Evolutionary conservation across 2,797 vertebrate genomes (phyloP).

Genomic region (Pseudomugil tenellus): DNA sequence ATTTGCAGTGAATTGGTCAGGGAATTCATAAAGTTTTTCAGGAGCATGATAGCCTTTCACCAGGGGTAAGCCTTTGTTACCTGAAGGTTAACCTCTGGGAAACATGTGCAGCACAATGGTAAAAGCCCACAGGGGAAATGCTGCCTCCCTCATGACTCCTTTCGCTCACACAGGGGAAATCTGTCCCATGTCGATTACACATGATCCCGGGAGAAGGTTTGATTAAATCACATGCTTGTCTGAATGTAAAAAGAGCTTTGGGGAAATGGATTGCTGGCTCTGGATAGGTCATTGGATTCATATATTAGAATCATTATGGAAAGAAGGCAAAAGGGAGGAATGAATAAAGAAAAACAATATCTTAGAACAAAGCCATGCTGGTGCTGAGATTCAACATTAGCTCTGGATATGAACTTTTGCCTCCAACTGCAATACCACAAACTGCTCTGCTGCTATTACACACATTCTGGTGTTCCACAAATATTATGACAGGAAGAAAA

Average conservation of each 20-base stretch:
- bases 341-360: slow-evolving; percentile 28
- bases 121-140: slow-evolving; percentile 31
- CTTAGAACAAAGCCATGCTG: slow-evolving; percentile 10
- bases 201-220: slow-evolving; percentile 51
- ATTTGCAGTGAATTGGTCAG: slow-evolving; percentile 9
- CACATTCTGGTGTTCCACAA: slow-evolving; percentile 61
- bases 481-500: slow-evolving; percentile 83
- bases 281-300: slow-evolving; percentile 41
- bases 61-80: slow-evolving; percentile 19
- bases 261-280: slow-evolving; percentile 44
- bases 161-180: slow-evolving; percentile 53
- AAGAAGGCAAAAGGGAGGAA: slow-evolving; percentile 36
- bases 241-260: slow-evolving; percentile 70
- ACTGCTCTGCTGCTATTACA: slow-evolving; percentile 67
- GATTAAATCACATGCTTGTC: slow-evolving; percentile 75
- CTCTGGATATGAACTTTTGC: slow-evolving; percentile 48
- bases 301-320: slow-evolving; percentile 52
- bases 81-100: slow-evolving; percentile 37
- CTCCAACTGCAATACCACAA: slow-evolving; percentile 54
- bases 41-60: slow-evolving; percentile 18
- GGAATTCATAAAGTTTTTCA: not conserved
- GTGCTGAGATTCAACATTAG: slow-evolving; percentile 35
- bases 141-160: slow-evolving; percentile 56
- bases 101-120: slow-evolving; percentile 34
- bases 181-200: slow-evolving; percentile 53